Evolutionary conservation across 2,888 invertebrate genomes (phyloP), one percentile per base, ranked within the genome.

Genomic region (Phengaris alcon): DNA sequence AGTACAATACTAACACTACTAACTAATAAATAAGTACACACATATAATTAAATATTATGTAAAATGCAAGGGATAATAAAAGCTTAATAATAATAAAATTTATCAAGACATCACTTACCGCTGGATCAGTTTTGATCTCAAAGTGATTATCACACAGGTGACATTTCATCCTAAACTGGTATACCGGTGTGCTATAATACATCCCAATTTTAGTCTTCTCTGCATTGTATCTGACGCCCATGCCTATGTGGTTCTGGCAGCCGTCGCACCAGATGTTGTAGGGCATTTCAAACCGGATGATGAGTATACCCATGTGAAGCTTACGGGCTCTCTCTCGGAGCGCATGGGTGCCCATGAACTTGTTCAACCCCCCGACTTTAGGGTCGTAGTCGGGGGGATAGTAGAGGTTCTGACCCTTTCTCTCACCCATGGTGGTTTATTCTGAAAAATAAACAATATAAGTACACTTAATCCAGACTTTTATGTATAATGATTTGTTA

Each of bases 261-360:
- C 99, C 99, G 59, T 98, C 97, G 82, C 99, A 99, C 99, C 99
- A 99, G 82, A 99, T 99, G 90, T 99, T 99, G 86, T 98, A 99
- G 0, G 99, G 99, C 99, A 99, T 99, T 93, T 99, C 99, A 94
- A 99, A 99, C 72, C 99, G 95, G 80, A 99, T 98, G 79, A 98
- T 97, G 46, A 99, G 95, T 82, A 99, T 99, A 12, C 99, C 99
- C 93, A 98, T 94, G 84, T 98, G 97, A 4, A 99, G 95, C 88
- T 99, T 99, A n/a, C 97, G 94, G 44, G 99, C 99, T 78, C 99
- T 93, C 89, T 99, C 99, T 52, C 99, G 95, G 59, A 99, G 91
- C 0, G 99, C 99, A 95, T 99, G 99, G 13, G 98, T 98, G 4
- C 97, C 97, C 84, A 96, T 95, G 90, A 98, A 99, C 88, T 97